Evolutionary conservation across 2,797 vertebrate species (phyloP).

Genomic region (Harpagifer antarcticus): DNA sequence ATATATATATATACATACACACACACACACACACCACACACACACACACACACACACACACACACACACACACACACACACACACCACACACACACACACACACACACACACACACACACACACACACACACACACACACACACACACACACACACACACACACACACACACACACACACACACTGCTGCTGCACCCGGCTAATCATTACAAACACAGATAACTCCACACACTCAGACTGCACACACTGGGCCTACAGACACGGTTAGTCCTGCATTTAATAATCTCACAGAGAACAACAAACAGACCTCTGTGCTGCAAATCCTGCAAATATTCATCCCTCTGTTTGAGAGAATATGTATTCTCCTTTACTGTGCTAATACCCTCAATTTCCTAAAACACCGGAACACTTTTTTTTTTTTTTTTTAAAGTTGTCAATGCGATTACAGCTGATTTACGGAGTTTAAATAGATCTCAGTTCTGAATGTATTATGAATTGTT

Average conservation of each 20-base stretch:
- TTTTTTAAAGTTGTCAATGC: neutral
- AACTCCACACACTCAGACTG: slow-evolving; percentile 73
- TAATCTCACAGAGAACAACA: slow-evolving; percentile 62
- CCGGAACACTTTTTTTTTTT: too few species aligned
- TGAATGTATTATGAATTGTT: neutral
- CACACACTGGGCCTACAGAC: slow-evolving; percentile 59
- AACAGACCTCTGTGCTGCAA: slow-evolving; percentile 57
- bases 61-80: slow-evolving; percentile 65
- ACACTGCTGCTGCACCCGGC: slow-evolving; percentile 58
- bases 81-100: slow-evolving; percentile 55
- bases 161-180: slow-evolving; percentile 52
- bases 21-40: slow-evolving; percentile 64
- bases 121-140: slow-evolving; percentile 52
- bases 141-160: slow-evolving; percentile 52
- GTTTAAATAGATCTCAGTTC: neutral
- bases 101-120: slow-evolving; percentile 52
- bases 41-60: slow-evolving; percentile 56
- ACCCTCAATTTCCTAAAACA: neutral
- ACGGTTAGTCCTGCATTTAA: slow-evolving; percentile 54
- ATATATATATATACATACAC: slow-evolving; percentile 41
- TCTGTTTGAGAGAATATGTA: neutral
- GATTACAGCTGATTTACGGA: neutral
- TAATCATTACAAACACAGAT: slow-evolving; percentile 84
- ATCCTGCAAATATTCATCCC: slow-evolving; percentile 30
- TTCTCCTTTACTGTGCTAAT: neutral